Conservation (phyloP, 1,140 invertebrate species). For the Drosophila sechellia region DNA sequence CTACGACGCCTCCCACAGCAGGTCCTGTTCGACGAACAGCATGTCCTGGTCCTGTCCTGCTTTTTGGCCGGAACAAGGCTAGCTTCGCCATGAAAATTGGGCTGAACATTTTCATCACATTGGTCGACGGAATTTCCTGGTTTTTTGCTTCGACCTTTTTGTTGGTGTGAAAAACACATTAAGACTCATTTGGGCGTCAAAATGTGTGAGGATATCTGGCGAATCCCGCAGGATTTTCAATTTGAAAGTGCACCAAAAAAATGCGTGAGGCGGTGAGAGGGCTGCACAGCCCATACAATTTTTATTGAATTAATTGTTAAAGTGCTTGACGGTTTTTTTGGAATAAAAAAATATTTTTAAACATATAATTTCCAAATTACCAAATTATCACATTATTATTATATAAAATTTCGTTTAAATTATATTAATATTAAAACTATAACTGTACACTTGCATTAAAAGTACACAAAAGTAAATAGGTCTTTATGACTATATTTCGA, state of each 20-base stretch:
- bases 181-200: slow-evolving; percentile 77
- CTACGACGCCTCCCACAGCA: slow-evolving; percentile 61
- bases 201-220: slow-evolving; percentile 32
- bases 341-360: background rate
- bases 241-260: slow-evolving; percentile 39
- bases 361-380: background rate
- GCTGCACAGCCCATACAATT: slow-evolving; percentile 1
- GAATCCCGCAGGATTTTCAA: slow-evolving; percentile 73
- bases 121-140: slow-evolving; percentile 26
- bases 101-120: slow-evolving; percentile 65
- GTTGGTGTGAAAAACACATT: slow-evolving; percentile 78
- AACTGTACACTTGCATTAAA: too few species aligned
- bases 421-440: background rate
- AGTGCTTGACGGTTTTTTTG: background rate
- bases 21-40: slow-evolving; percentile 4
- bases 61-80: slow-evolving; percentile 45
- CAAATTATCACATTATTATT: background rate
- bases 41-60: slow-evolving; percentile 1
- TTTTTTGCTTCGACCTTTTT: slow-evolving; percentile 23
- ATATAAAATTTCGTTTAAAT: background rate
- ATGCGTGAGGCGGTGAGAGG: background rate
- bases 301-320: background rate
- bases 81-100: slow-evolving; percentile 55
- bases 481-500: too few species aligned
- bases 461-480: too few species aligned